Evolutionary conservation across 2,113 vertebrate species (phyloP).

Genomic region (Dromiciops gliroides): DNA sequence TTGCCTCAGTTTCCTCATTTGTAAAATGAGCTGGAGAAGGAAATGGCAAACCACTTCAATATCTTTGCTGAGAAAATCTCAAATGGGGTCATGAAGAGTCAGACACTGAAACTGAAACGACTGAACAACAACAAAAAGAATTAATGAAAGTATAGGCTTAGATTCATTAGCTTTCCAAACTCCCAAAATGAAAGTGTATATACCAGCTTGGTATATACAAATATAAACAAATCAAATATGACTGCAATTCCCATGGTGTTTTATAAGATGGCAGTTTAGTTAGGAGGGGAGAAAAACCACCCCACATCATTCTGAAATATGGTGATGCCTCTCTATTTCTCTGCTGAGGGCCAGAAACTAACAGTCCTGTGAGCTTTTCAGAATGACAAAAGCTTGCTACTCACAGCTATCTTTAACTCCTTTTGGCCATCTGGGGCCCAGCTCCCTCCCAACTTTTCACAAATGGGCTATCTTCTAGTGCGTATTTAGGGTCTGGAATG

Average conservation of each 20-base stretch:
- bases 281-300: background rate
- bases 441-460: background rate
- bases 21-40: background rate
- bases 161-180: background rate
- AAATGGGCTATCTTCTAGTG: background rate
- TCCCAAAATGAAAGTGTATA: background rate
- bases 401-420: fast-evolving
- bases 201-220: background rate
- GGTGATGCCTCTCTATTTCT: background rate
- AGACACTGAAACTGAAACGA: background rate
- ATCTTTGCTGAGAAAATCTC: background rate
- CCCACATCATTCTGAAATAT: background rate
- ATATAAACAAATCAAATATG: background rate
- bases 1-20: background rate
- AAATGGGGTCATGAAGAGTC: background rate
- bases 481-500: too few relatives aligned
- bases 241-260: background rate
- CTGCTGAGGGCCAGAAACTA: background rate
- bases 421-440: background rate
- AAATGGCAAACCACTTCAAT: background rate
- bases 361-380: background rate
- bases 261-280: background rate
- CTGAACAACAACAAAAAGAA: background rate
- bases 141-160: background rate
- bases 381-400: background rate